phyloP scores from a whole-genome alignment of 2,113 vertebrate genomes.

The Hippocampus abdominalis region DNA sequence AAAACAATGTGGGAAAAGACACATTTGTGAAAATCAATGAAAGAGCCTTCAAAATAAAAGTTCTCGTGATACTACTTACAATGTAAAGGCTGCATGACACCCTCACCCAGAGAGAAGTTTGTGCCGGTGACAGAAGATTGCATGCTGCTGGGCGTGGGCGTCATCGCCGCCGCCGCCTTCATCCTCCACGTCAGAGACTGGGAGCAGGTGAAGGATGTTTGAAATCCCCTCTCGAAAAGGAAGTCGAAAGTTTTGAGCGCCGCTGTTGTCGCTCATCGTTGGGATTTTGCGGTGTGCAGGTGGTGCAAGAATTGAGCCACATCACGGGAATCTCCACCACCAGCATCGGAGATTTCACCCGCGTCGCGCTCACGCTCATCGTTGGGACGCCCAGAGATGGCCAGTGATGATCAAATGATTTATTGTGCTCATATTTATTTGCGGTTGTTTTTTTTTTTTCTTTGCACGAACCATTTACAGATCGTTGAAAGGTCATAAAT shows the following conservation, averaged over 20 bases:
- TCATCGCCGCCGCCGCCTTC: constrained; percentile 84
- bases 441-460: background rate
- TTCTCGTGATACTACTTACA: background rate
- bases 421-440: too few species aligned
- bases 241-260: background rate
- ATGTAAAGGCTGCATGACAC: background rate
- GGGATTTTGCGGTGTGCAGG: constrained; percentile 75
- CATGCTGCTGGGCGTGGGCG: constrained; percentile 86
- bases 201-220: constrained; percentile 74
- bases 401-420: background rate
- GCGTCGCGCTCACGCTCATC: constrained; percentile 72
- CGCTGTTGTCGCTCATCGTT: background rate
- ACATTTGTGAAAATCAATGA: too few species aligned
- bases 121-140: constrained; percentile 84
- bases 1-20: too few species aligned
- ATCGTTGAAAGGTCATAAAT: too few species aligned
- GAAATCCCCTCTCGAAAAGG: background rate
- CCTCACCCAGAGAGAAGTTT: constrained; percentile 81
- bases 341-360: constrained; percentile 81
- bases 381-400: constrained; percentile 24
- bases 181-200: constrained; percentile 72
- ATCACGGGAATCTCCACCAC: constrained; percentile 83
- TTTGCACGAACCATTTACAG: too few species aligned
- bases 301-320: constrained; percentile 77
- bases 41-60: too few species aligned